Conservation (phyloP, 1,140 invertebrate genomes). For the Lepidurus couesii region DNA sequence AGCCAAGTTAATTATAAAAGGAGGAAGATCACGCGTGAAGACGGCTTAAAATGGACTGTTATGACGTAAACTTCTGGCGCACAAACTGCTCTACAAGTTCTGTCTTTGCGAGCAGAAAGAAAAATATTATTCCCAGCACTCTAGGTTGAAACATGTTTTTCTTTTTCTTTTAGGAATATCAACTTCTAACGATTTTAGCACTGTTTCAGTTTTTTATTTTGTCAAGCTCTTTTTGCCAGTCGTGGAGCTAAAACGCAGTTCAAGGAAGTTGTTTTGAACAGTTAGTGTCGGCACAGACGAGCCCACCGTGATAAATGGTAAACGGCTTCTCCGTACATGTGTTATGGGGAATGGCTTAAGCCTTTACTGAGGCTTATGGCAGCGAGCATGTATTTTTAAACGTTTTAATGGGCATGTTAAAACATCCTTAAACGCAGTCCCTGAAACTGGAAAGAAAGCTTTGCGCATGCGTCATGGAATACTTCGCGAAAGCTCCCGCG, state of each 20-base stretch:
- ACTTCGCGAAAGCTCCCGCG: neutral
- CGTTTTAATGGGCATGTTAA: neutral
- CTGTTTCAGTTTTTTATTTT: neutral
- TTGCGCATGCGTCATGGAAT: neutral
- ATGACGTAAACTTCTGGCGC: neutral
- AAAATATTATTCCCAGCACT: neutral
- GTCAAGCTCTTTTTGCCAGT: neutral
- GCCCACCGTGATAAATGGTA: neutral
- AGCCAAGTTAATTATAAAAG: slow-evolving; percentile 4
- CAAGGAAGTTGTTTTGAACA: neutral
- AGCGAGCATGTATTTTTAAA: slow-evolving; percentile 20
- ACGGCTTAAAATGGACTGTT: neutral
- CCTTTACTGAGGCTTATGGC: neutral
- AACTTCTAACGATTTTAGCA: too few relatives aligned
- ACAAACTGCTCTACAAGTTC: neutral
- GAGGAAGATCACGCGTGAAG: slow-evolving; percentile 1
- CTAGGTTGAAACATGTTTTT: too few relatives aligned
- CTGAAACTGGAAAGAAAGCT: neutral
- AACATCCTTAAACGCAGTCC: slow-evolving; percentile 7
- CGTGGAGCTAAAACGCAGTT: neutral
- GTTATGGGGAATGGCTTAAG: neutral
- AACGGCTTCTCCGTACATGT: neutral
- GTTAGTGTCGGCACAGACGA: neutral
- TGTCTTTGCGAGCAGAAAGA: neutral
- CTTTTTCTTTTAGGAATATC: too few relatives aligned